Evolutionary conservation across 2,113 vertebrate species (phyloP).

Genomic region (Lepisosteus oculatus): DNA sequence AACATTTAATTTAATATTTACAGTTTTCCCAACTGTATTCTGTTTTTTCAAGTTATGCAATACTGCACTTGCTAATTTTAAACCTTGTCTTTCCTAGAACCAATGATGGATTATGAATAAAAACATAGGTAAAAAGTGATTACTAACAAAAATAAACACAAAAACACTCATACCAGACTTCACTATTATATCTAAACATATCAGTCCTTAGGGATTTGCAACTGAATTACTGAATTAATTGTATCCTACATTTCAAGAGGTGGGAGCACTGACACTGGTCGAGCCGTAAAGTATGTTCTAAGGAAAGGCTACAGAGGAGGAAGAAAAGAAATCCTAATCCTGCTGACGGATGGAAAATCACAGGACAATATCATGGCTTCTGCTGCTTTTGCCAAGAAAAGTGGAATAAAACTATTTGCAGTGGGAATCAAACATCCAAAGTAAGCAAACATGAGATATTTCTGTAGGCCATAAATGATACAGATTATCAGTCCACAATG

Average conservation of each 20-base stretch:
- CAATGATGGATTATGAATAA: too few relatives aligned
- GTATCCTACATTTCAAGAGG: constrained; percentile 13
- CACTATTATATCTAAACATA: too few relatives aligned
- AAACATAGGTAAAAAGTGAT: too few relatives aligned
- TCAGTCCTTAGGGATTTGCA: too few relatives aligned
- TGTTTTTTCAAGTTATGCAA: too few relatives aligned
- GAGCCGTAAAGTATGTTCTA: constrained; percentile 11
- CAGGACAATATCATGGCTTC: constrained; percentile 23
- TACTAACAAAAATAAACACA: too few relatives aligned
- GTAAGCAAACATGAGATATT: constrained; percentile 6
- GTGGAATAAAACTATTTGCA: constrained; percentile 26
- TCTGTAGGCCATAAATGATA: neutral
- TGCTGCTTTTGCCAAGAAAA: constrained; percentile 16
- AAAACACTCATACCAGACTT: too few relatives aligned
- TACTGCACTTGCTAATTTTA: too few relatives aligned
- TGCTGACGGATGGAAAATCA: constrained; percentile 30
- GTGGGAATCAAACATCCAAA: constrained; percentile 28
- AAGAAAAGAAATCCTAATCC: constrained; percentile 19
- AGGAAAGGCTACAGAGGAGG: constrained; percentile 26
- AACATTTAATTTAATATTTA: too few relatives aligned
- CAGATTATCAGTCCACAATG: neutral
- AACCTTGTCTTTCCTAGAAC: too few relatives aligned
- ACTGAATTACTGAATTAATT: neutral
- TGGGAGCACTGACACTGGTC: constrained; percentile 25
- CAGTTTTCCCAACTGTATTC: too few relatives aligned